Conservation (phyloP, 1,140 invertebrate species). For the Drosophila orosa region DNA sequence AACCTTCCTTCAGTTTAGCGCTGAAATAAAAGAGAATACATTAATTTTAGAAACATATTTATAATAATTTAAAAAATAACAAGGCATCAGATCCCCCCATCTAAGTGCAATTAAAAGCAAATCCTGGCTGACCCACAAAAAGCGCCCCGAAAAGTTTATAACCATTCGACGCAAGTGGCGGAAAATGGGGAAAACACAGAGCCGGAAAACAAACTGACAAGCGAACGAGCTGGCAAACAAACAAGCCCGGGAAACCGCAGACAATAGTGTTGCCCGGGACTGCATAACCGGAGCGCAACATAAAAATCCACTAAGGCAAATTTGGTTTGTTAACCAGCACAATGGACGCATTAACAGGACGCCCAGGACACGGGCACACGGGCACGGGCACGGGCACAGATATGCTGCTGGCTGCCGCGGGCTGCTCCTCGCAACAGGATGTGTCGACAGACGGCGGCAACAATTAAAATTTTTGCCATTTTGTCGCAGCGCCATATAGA, state of each 20-base stretch:
- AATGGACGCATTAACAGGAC: conserved; percentile 57
- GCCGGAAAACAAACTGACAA: conserved; percentile 34
- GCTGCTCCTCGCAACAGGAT: conserved; percentile 14
- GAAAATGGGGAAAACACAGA: conserved; percentile 11
- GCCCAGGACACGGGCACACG: conserved; percentile 10
- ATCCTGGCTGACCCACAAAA: conserved; percentile 14
- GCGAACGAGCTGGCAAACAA: conserved; percentile 32
- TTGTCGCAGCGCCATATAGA: conserved; percentile 14
- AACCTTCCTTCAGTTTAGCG: conserved; percentile 5
- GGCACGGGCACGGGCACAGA: conserved; percentile 3
- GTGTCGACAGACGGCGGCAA: conserved; percentile 22
- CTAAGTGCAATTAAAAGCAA: conserved; percentile 34
- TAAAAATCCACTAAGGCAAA: conserved; percentile 73
- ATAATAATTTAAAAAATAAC: not conserved
- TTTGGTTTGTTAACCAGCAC: conserved; percentile 68
- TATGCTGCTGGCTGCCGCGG: conserved; percentile 21
- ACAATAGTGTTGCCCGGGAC: conserved; percentile 39
- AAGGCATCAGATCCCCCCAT: too few relatives aligned
- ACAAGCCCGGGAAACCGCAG: conserved; percentile 46
- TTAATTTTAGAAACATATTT: not conserved
- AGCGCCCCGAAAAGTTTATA: conserved; percentile 14
- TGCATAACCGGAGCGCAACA: conserved; percentile 50
- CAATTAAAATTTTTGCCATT: conserved; percentile 54
- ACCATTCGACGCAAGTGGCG: conserved; percentile 17
- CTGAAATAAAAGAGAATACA: not conserved